Conservation (phyloP, 2,797 vertebrate species). For the Caiman crocodilus region DNA sequence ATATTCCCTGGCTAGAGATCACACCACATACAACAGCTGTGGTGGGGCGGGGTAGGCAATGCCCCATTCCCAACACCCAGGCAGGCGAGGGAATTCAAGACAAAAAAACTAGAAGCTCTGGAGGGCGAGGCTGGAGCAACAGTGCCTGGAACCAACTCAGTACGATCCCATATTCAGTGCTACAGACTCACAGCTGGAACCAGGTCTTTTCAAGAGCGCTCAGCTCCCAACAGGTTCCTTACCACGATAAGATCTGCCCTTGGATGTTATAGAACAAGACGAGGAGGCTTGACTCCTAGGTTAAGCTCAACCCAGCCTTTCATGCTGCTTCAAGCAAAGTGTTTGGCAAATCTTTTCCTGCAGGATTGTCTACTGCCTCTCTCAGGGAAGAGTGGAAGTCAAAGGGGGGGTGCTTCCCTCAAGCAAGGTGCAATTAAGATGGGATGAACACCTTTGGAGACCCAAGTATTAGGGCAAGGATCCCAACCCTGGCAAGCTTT, state of each 20-base stretch:
- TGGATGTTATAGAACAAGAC: too few relatives aligned
- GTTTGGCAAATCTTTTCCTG: too few relatives aligned
- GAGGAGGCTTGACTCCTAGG: neutral
- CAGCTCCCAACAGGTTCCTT: neutral
- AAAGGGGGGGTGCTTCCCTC: neutral
- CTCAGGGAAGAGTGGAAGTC: too few relatives aligned
- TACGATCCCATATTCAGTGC: too few relatives aligned
- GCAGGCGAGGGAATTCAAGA: neutral
- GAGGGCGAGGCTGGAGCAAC: too few relatives aligned
- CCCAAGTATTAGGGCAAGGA: too few relatives aligned
- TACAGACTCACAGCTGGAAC: neutral
- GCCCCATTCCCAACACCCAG: neutral
- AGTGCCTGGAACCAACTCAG: too few relatives aligned
- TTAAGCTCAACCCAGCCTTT: neutral
- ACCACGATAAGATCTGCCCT: neutral
- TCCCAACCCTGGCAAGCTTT: too few relatives aligned
- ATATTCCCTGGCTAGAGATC: too few relatives aligned
- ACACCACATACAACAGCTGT: neutral
- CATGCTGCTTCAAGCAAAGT: neutral
- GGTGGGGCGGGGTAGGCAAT: neutral
- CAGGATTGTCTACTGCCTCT: too few relatives aligned
- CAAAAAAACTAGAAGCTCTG: too few relatives aligned
- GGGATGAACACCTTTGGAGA: too few relatives aligned
- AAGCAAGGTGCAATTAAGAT: neutral
- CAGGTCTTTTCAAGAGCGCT: neutral